Percentiles rank a stretch among this genome's conserved stretches.
phyloP scores from a whole-genome alignment of 2,797 vertebrate species.

The Oreochromis grahami region DNA sequence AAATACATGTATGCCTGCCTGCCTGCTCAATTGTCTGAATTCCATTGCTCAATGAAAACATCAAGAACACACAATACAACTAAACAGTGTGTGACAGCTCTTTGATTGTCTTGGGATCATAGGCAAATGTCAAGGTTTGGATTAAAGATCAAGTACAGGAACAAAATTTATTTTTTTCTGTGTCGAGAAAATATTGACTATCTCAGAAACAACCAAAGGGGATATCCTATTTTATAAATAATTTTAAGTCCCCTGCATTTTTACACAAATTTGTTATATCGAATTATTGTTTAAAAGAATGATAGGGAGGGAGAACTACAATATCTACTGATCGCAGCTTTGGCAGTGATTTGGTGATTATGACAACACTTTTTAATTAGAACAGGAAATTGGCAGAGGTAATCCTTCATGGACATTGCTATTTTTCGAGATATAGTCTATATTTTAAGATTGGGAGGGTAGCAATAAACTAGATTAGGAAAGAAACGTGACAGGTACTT shows the following conservation, averaged over 20 bases:
- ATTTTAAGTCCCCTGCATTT: not conserved
- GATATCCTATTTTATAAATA: not conserved
- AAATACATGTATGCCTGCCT: not conserved
- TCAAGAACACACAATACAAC: constrained; percentile 6
- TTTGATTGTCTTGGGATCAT: not conserved
- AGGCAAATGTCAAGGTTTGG: not conserved
- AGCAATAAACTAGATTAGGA: not conserved
- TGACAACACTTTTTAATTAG: not conserved
- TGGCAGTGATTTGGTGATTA: not conserved
- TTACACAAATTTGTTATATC: not conserved
- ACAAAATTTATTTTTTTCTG: not conserved
- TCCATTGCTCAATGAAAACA: constrained; percentile 8
- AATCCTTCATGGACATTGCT: not conserved
- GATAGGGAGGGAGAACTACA: not conserved
- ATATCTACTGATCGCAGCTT: not conserved
- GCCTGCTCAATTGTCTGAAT: constrained; percentile 23
- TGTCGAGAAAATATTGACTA: not conserved
- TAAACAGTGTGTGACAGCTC: not conserved
- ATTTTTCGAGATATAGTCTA: not conserved
- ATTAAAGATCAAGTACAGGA: not conserved
- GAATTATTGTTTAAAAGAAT: not conserved
- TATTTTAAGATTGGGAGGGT: not conserved
- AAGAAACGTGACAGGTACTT: not conserved
- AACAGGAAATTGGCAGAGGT: not conserved
- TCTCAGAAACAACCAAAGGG: not conserved